Evolutionary conservation across 2,888 invertebrate species (phyloP).

Genomic region (Silvanus unidentatus): DNA sequence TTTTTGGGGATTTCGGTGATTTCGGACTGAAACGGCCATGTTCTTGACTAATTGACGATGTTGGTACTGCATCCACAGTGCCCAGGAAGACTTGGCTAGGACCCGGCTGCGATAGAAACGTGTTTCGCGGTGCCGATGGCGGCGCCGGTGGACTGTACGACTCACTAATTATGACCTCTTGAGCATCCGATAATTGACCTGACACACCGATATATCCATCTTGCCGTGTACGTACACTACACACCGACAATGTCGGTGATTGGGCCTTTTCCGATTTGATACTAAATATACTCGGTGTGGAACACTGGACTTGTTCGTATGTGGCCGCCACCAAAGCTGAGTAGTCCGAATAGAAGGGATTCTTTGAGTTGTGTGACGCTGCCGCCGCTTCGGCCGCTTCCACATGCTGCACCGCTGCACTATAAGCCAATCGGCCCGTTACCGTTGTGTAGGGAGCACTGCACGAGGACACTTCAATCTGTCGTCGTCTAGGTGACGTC

Average conservation of each 20-base stretch:
- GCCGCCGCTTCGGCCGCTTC: conserved; percentile 49
- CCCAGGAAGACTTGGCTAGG: conserved; percentile 47
- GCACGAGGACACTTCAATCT: conserved; percentile 51
- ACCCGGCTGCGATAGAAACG: conserved; percentile 43
- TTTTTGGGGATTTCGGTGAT: conserved; percentile 67
- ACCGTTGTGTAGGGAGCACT: conserved; percentile 61
- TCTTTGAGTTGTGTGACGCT: conserved; percentile 39
- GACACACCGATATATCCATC: conserved; percentile 53
- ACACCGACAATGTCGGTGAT: conserved; percentile 59
- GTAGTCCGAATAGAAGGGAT: conserved; percentile 46
- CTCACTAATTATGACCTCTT: conserved; percentile 18
- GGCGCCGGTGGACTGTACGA: conserved; percentile 70
- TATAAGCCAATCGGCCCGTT: conserved; percentile 60
- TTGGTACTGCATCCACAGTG: conserved; percentile 34
- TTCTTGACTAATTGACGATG: conserved; percentile 41
- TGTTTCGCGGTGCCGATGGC: conserved; percentile 72
- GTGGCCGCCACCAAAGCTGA: conserved; percentile 49
- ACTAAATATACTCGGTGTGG: conserved; percentile 51
- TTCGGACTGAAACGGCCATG: conserved; percentile 58
- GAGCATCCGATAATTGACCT: conserved; percentile 9
- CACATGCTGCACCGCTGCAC: conserved; percentile 61
- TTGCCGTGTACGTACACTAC: conserved; percentile 60
- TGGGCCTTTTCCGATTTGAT: conserved; percentile 52
- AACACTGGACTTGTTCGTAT: conserved; percentile 48
- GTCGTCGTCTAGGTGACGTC: conserved; percentile 55